Evolutionary conservation across 2,888 invertebrate genomes (phyloP).

Genomic region (Lasioglossum leucozonium): DNA sequence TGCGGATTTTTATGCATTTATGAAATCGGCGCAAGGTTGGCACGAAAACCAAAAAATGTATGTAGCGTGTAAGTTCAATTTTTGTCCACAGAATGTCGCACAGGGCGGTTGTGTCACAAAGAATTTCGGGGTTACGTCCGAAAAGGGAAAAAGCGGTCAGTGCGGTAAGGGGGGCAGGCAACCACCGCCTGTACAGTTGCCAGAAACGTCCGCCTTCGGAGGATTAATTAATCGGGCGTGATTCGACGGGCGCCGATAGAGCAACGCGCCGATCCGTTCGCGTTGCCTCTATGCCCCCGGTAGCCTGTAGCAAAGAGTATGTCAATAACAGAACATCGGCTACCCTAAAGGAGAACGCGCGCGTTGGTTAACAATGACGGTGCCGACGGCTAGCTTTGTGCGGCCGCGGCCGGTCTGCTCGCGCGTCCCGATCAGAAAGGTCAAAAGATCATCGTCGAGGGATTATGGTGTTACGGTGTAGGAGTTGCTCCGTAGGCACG

Average conservation of each 20-base stretch:
- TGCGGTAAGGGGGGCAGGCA: background rate
- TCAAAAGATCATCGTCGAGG: slow-evolving; percentile 8
- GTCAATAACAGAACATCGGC: slow-evolving; percentile 61
- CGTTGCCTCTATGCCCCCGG: slow-evolving; percentile 16
- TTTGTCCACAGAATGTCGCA: too few species aligned
- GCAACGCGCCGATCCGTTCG: background rate
- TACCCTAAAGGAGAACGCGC: slow-evolving; percentile 44
- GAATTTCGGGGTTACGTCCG: background rate
- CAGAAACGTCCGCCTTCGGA: background rate
- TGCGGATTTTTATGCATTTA: too few species aligned
- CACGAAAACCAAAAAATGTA: too few species aligned
- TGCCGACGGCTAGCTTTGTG: slow-evolving; percentile 20
- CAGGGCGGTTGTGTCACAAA: background rate
- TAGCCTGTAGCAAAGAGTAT: slow-evolving; percentile 31
- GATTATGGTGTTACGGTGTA: background rate
- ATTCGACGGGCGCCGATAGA: slow-evolving; percentile 16
- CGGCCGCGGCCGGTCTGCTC: background rate
- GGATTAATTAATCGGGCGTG: slow-evolving; percentile 42
- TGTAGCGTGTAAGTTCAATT: too few species aligned
- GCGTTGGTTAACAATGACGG: slow-evolving; percentile 37
- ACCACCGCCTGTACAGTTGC: background rate
- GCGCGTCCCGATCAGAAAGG: background rate
- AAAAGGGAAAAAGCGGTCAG: background rate
- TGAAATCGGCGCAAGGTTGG: too few species aligned
- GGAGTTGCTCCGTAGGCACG: background rate